Conservation (phyloP, 2,797 vertebrate species). For the Apogon talboti region DNA sequence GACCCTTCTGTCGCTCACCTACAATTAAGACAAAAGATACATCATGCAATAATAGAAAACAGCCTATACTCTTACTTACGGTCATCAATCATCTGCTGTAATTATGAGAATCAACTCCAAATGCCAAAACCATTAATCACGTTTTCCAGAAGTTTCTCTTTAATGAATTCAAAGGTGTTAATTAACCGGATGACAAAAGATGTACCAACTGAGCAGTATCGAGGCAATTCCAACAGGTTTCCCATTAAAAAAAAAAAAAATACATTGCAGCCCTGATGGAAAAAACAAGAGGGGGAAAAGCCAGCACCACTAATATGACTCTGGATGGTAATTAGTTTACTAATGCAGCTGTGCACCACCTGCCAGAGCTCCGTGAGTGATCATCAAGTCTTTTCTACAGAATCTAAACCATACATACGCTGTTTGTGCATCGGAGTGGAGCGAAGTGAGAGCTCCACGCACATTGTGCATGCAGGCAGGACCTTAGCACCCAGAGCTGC, state of each 20-base stretch:
- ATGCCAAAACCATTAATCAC: constrained; percentile 64
- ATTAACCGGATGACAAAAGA: constrained; percentile 31
- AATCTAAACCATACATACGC: constrained; percentile 23
- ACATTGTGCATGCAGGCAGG: constrained; percentile 27
- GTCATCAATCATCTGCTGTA: constrained; percentile 63
- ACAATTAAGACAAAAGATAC: constrained; percentile 35
- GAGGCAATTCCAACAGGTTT: constrained; percentile 37
- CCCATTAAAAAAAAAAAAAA: constrained; percentile 29
- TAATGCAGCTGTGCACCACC: constrained; percentile 60
- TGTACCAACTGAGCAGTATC: constrained; percentile 12
- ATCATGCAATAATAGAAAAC: constrained; percentile 40
- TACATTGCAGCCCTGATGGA: constrained; percentile 17
- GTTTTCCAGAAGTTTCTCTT: constrained; percentile 37
- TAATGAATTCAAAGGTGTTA: constrained; percentile 49
- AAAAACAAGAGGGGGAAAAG: neutral
- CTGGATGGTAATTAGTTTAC: constrained; percentile 58
- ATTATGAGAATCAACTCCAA: constrained; percentile 62
- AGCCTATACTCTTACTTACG: neutral
- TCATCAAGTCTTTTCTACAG: constrained; percentile 26
- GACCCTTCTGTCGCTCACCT: constrained; percentile 48
- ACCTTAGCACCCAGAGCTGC: constrained; percentile 27
- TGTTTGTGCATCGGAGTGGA: constrained; percentile 38
- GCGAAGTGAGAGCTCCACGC: constrained; percentile 28
- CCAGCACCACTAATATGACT: constrained; percentile 36
- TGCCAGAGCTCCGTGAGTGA: constrained; percentile 54